Conservation (phyloP, 2,113 vertebrate genomes). For the Leptobrachium leishanense region DNA sequence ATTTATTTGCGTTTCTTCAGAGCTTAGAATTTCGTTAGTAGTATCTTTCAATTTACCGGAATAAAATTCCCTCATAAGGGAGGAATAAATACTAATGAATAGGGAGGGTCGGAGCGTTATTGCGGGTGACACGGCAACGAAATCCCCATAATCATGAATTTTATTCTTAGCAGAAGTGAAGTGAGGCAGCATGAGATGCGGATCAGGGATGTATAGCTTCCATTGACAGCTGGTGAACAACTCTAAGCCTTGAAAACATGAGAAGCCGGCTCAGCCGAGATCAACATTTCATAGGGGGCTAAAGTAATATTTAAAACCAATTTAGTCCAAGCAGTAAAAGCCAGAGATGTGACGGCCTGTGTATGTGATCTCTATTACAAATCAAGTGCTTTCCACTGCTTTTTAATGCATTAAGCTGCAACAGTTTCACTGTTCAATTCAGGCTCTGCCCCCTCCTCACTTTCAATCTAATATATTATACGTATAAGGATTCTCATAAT, state of each 20-base stretch:
- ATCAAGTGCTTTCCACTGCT: slow-evolving; percentile 35
- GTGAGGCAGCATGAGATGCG: slow-evolving; percentile 36
- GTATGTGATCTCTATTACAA: slow-evolving; percentile 45
- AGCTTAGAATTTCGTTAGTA: background rate
- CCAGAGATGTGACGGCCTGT: slow-evolving; percentile 24
- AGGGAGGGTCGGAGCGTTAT: background rate
- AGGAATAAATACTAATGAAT: slow-evolving; percentile 13
- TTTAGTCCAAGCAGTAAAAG: slow-evolving; percentile 44
- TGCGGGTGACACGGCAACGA: slow-evolving; percentile 2
- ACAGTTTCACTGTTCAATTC: slow-evolving; percentile 15
- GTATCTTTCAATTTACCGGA: background rate
- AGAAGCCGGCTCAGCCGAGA: slow-evolving; percentile 38
- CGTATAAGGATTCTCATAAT: slow-evolving; percentile 31
- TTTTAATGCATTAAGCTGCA: slow-evolving; percentile 45
- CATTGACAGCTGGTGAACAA: slow-evolving; percentile 46
- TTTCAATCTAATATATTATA: slow-evolving; percentile 40
- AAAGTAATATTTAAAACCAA: slow-evolving; percentile 50
- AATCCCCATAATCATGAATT: slow-evolving; percentile 42
- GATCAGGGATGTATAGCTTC: slow-evolving; percentile 45
- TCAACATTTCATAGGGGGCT: slow-evolving; percentile 48
- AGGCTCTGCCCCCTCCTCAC: slow-evolving; percentile 28
- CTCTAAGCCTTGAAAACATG: slow-evolving; percentile 39
- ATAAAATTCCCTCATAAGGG: background rate
- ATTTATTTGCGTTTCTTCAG: background rate
- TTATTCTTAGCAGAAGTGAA: slow-evolving; percentile 36